Conservation (phyloP, 2,113 vertebrate species). For the Centropus unirufus region DNA sequence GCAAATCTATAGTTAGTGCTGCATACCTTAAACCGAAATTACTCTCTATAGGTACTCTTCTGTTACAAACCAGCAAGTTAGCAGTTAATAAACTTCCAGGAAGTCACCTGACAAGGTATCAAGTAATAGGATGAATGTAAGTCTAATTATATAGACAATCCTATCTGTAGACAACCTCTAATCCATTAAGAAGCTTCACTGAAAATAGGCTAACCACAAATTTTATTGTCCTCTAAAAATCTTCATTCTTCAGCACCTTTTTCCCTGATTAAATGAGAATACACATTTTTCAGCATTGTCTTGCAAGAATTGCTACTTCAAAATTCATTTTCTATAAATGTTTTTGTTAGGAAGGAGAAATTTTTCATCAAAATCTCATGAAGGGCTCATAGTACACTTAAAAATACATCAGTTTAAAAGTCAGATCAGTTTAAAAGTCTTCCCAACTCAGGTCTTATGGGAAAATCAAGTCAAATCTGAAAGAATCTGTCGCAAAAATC, state of each 20-base stretch:
- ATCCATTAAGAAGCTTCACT: conserved; percentile 16
- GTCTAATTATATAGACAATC: conserved; percentile 24
- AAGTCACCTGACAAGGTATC: conserved; percentile 7
- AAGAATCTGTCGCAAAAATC: neutral
- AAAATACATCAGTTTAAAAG: neutral
- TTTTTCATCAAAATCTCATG: neutral
- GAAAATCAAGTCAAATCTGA: neutral
- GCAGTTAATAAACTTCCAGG: neutral
- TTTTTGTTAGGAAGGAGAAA: neutral
- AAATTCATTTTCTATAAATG: neutral
- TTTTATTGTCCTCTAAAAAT: conserved; percentile 1
- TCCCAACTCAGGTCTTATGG: neutral
- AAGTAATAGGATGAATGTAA: conserved; percentile 34
- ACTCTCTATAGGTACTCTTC: neutral
- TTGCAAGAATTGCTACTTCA: neutral
- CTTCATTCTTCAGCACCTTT: neutral
- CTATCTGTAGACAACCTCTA: conserved; percentile 18
- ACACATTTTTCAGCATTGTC: neutral
- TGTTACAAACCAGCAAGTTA: neutral
- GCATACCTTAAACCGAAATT: neutral
- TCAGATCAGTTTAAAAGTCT: neutral
- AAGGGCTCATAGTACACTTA: neutral
- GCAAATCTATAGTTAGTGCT: neutral
- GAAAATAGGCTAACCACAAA: conserved; percentile 15
- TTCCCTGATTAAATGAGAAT: neutral